These are phyloP conservation scores for Pollachius pollachius DNA, from an alignment of 2,113 vertebrate genomes.

Conservation along the genomic window DNA sequence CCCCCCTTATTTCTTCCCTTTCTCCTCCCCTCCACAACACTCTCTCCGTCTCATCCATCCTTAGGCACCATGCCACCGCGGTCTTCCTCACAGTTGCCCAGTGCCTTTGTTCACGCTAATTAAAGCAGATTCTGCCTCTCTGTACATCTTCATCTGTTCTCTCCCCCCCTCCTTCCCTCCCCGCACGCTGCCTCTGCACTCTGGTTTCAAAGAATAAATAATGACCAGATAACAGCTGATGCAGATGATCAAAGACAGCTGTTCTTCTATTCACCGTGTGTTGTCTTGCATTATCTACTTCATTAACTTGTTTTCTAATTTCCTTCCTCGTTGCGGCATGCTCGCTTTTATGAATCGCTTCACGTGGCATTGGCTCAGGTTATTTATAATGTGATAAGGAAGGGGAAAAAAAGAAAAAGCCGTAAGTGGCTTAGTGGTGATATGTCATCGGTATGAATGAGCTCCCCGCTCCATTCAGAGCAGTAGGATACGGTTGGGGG, in stretches of 20 bases:
- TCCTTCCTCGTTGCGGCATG: constrained; percentile 60
- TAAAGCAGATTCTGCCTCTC: constrained; percentile 91
- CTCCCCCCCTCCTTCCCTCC: constrained; percentile 68
- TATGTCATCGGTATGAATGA: constrained; percentile 19
- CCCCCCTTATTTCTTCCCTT: constrained; percentile 4
- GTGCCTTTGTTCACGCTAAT: constrained; percentile 93
- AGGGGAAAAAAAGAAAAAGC: not conserved
- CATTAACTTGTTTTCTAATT: constrained; percentile 73
- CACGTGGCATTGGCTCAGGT: constrained; percentile 30
- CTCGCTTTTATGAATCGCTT: constrained; percentile 51
- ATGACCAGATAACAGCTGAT: constrained; percentile 68
- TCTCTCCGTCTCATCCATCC: constrained; percentile 65
- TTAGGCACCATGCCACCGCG: constrained; percentile 82
- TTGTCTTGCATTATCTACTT: constrained; percentile 68
- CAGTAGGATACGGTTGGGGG: constrained; percentile 9
- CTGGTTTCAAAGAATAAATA: constrained; percentile 70
- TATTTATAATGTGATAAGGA: constrained; percentile 23
- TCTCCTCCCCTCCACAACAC: constrained; percentile 72
- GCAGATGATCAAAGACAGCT: constrained; percentile 73
- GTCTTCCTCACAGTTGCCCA: constrained; percentile 87
- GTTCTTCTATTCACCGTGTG: constrained; percentile 69
- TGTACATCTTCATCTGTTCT: constrained; percentile 95
- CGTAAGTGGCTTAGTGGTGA: constrained; percentile 24
- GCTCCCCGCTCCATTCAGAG: constrained; percentile 7
- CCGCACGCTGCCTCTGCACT: constrained; percentile 59